Evolutionary conservation across 2,888 invertebrate genomes (phyloP), one percentile per base, ranked within the genome.

Genomic region (Cephalotes varians): DNA sequence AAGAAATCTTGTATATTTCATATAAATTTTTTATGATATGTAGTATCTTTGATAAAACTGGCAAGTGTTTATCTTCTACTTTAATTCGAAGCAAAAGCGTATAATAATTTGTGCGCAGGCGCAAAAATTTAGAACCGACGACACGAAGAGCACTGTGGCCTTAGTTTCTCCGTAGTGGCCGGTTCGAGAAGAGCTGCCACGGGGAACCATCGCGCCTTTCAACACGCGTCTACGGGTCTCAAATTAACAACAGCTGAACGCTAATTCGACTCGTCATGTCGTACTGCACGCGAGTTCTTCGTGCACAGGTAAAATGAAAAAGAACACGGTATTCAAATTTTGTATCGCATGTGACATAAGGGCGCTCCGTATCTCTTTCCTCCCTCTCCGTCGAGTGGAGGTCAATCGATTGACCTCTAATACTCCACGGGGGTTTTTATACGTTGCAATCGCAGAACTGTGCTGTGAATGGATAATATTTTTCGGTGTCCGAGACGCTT

Each of bases 221-320:
- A 28, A 28, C 64, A 10, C 77, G 85, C 86, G 86, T 87, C 73
- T 86, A 87, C 87, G 86, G 84, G 37, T 82, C 87, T 86, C 85
- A 84, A 37, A 49, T 87, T 85, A 31, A 85, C 87, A 86, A 77
- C 82, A 87, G 79, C 82, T 83, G 82, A 84, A 83, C 72, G 83
- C 84, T 86, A 82, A 65, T 83, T 88, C 74, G 9, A 77, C 82
- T 90, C 91, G 96, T 95, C 96, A 97, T 97, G 97, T 97, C 97
- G 95, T 96, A 97, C 96, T 97, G 97, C 96, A 96, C 96, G 94
- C 95, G 97, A 96, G 96, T 97, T 96, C 96, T 97, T 95, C 96
- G 96, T 96, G 96, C 96, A 96, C 97, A 97, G 96, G 97, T 97
- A 96, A 40, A 87, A 56, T 1, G 21, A 31, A 31, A 12, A 7